These are phyloP conservation scores for Rhagium mordax DNA, from an alignment of 2,888 invertebrate species.

Conservation along the genomic window DNA sequence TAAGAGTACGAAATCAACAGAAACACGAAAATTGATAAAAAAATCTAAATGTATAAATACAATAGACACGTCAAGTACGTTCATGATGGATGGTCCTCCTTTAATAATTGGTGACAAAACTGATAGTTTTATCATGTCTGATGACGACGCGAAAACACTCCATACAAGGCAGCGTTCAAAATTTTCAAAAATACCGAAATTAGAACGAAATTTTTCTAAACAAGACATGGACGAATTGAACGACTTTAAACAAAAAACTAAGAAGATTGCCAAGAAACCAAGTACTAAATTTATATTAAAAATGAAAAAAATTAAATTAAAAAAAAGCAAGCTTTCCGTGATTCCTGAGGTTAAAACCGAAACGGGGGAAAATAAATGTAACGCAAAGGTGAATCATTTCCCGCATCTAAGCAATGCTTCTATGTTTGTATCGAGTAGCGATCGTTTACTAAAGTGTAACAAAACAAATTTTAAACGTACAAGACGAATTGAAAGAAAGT, in stretches of 20 bases:
- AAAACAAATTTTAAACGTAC: neutral
- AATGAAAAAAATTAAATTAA: slow-evolving; percentile 36
- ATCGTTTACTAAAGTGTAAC: neutral
- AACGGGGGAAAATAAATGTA: slow-evolving; percentile 5
- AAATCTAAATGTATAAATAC: no score
- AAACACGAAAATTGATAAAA: no score
- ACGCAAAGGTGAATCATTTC: neutral
- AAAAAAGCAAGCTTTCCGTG: slow-evolving; percentile 43
- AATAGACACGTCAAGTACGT: no score
- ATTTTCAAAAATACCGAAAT: neutral
- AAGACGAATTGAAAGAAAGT: neutral
- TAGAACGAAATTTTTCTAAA: neutral
- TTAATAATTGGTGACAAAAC: no score
- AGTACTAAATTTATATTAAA: neutral
- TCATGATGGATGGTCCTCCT: no score
- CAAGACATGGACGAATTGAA: neutral
- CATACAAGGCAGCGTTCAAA: no score
- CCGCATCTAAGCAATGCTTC: neutral
- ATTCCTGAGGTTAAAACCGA: slow-evolving; percentile 44
- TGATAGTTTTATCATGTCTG: no score
- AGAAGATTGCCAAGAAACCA: neutral
- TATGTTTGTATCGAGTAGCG: neutral
- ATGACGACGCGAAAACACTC: no score
- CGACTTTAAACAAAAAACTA: neutral
- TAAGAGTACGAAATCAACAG: no score